Evolutionary conservation across 1,140 invertebrate species (phyloP), one percentile per base, ranked within the genome.

Genomic region (Drosophila nigrodunni): DNA sequence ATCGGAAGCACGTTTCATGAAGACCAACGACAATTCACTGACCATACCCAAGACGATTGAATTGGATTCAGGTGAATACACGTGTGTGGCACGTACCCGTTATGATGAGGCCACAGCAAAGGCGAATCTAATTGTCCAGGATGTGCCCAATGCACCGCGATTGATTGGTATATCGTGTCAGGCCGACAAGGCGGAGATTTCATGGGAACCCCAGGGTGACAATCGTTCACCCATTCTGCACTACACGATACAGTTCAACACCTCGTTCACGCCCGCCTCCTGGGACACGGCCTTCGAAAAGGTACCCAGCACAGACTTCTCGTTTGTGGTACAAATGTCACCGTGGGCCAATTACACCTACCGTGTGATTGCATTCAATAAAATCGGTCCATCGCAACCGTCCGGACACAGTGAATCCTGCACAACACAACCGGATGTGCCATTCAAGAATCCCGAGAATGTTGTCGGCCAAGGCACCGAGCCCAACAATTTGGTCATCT

Each of bases 281-380:
- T 99, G 99, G 98, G 96, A 96, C 92, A 93, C 94, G 60, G 95
- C 96, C 2, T 95, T 94, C 74, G 95, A 96, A 77, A 93, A 94
- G 74, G 96, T 98, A 44, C 96, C 97, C 9, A 95, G 96, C n/a
- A 96, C 95, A 6, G 97, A 97, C 81, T 95, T 94, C 60, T 95
- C 95, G 1, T 97, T 96, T 81, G 94, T 94, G 1, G 94, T 97
- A 2, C 93, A 94, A 43, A 95, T 99, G 94, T 96, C 95, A 50
- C 98, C 98, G 0, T 99, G 97, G 97, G 95, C 97, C 0, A 99
- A 99, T 93, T 99, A 99, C 90, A 99, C 98, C 0, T 99, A 99
- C 94, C 94, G 98, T 43, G 97, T 99, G 4, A 94, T 98, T 62
- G 98, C 98, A 0, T 95, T 95, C 90, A 99, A 99, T 93, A 98